Base-by-base conservation (phyloP, 2,113 vertebrate genomes). In the Corydoras sp. region DNA sequence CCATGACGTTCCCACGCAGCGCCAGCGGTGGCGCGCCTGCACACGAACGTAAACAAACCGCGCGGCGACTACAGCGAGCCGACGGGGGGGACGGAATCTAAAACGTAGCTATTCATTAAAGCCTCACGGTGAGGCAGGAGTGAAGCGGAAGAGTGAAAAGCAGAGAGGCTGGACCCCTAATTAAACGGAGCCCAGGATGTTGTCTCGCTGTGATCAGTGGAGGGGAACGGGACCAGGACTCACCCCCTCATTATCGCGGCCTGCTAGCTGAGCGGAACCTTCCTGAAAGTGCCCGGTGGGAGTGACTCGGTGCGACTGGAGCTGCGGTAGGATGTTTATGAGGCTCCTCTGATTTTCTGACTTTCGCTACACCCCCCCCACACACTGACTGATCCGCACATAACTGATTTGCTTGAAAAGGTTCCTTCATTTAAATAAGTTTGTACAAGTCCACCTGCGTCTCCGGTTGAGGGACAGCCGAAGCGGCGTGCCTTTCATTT, bases 201-300 rank as follows among this genome's bases (percentile, higher is more conserved):
- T 77, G 75, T 76, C 77, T 82, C 77, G 73, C 81, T 83, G 79
- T 79, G 83, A 75, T 78, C 76, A 56, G 60, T 58, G 76, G 76
- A 81, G 84, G 77, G 82, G 82, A 86, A 81, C 76, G 71, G 73
- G 69, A 69, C 74, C 62, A 67, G 81, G 77, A 79, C 73, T 78
- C 76, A 72, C 81, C 81, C 76, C 51, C 77, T 87, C 87, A 87
- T 87, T 86, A 85, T 84, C 79, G 82, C 84, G 83, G 82, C 65
- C 73, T 71, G 71, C 76, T 79, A 87, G 77, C 81, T 80, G 82
- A 84, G 87, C 85, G 81, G 77, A 85, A 88, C 85, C 85, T 87
- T 88, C 84, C 84, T 82, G 78, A 75, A 79, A 84, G 85, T 69
- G 31, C 51, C 61, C 11, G 4, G 48, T 30, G 50, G 62, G 49